Conservation (phyloP, 1,140 invertebrate species). For the Wiebesia pumilae region DNA sequence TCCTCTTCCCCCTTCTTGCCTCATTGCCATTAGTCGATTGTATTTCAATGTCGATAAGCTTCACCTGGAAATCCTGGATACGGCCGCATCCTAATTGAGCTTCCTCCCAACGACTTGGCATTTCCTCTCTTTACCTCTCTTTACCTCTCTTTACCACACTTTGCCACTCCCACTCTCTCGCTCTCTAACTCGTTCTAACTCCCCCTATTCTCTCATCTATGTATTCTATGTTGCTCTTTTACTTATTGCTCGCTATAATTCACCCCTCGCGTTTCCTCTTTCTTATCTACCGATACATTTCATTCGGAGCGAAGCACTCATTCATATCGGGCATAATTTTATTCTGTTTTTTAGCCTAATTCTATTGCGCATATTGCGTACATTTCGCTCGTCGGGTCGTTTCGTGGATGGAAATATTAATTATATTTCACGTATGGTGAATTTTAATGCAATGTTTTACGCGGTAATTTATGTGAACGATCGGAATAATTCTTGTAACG, state of each 20-base stretch:
- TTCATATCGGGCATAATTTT: neutral
- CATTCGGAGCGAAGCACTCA: neutral
- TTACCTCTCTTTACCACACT: neutral
- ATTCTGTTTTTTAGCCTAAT: neutral
- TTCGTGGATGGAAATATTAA: too few species aligned
- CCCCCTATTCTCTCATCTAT: neutral
- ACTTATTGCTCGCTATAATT: neutral
- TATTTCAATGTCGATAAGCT: constrained; percentile 64
- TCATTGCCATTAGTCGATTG: constrained; percentile 68
- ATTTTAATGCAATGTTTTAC: too few species aligned
- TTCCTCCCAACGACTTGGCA: constrained; percentile 37
- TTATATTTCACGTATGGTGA: too few species aligned
- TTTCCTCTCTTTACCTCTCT: neutral
- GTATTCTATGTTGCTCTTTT: neutral
- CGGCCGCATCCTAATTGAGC: constrained; percentile 63
- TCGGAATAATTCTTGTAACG: too few species aligned
- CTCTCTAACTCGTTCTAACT: neutral
- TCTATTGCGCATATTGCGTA: too few species aligned
- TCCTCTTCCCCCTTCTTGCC: constrained; percentile 59
- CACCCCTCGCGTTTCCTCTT: neutral
- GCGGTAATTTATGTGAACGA: too few species aligned
- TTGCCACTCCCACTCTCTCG: neutral
- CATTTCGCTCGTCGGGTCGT: too few species aligned
- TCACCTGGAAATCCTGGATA: constrained; percentile 60
- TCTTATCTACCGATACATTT: neutral